Evolutionary conservation across 1,140 invertebrate genomes (phyloP).

Genomic region (Zaprionus taronus): DNA sequence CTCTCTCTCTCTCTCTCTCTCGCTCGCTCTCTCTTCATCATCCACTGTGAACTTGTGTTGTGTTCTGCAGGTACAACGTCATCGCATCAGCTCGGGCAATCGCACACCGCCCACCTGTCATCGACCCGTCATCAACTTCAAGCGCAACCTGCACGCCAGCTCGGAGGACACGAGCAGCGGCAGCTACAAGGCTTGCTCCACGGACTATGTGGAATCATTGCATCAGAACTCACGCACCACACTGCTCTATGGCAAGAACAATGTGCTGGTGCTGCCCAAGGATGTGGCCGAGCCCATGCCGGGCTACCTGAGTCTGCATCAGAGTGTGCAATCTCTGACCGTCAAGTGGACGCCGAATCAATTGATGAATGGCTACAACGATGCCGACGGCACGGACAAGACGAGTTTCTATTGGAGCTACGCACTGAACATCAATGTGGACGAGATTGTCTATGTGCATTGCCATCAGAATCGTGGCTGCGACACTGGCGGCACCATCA

Average conservation of each 20-base stretch:
- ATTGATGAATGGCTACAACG: constrained; percentile 95
- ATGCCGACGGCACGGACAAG: constrained; percentile 89
- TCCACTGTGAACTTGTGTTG: constrained; percentile 17
- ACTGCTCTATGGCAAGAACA: constrained; percentile 98
- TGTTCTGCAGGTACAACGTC: constrained; percentile 88
- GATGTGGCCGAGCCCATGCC: constrained; percentile 92
- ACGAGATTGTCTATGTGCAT: constrained; percentile 97
- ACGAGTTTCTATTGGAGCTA: constrained; percentile 94
- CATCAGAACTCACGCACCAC: constrained; percentile 96
- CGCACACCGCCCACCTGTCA: constrained; percentile 90
- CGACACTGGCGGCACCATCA: constrained; percentile 92
- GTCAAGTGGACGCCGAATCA: constrained; percentile 96
- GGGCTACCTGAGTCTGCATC: constrained; percentile 96
- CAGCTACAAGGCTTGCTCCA: constrained; percentile 85
- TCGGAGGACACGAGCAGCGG: constrained; percentile 87
- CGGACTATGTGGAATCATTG: constrained; percentile 97
- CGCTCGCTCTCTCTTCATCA: constrained; percentile 85
- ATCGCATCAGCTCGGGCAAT: constrained; percentile 91
- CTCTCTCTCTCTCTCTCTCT: constrained; percentile 79
- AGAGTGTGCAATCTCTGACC: constrained; percentile 89
- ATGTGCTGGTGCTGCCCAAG: constrained; percentile 95
- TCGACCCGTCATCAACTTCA: constrained; percentile 90
- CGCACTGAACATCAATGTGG: constrained; percentile 93
- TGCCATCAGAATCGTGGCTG: constrained; percentile 93
- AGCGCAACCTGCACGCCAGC: constrained; percentile 88